Evolutionary conservation across 2,888 invertebrate species (phyloP).

Genomic region (Luffia ferchaultella): DNA sequence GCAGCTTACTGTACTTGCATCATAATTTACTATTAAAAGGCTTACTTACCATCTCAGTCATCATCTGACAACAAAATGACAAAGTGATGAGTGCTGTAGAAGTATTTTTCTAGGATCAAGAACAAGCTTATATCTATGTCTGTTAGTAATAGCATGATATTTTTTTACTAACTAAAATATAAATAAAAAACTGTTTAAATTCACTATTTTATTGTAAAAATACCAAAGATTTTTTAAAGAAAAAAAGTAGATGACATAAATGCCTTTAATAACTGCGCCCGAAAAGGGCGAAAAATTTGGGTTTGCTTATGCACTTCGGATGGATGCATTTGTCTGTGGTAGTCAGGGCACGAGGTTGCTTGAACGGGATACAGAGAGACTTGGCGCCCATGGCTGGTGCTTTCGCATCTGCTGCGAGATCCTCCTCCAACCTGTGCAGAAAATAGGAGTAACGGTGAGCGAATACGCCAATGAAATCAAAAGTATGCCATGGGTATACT

Average conservation of each 20-base stretch:
- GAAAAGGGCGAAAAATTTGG: conserved; percentile 90
- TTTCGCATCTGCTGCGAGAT: conserved; percentile 69
- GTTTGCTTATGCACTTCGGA: conserved; percentile 81
- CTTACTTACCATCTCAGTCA: no score
- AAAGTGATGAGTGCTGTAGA: no score
- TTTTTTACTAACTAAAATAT: conserved; percentile 21
- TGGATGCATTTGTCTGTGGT: conserved; percentile 82
- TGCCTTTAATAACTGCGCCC: conserved; percentile 85
- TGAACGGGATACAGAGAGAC: conserved; percentile 96
- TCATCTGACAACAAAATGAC: no score
- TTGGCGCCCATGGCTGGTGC: conserved; percentile 99
- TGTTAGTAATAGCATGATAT: no score
- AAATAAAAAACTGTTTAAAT: conserved; percentile 13
- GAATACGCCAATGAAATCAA: neutral
- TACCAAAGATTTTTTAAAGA: neutral
- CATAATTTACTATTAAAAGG: no score
- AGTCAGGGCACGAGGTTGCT: conserved; percentile 76
- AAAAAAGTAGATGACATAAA: neutral
- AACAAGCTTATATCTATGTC: no score
- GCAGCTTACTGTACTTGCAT: no score
- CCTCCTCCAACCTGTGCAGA: conserved; percentile 69
- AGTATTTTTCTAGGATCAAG: no score
- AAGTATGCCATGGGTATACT: no score
- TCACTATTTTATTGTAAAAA: neutral
- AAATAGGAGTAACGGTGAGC: conserved; percentile 7